Evolutionary conservation across 2,797 vertebrate species (phyloP), one percentile per base, ranked within the genome.

Genomic region (Trachops cirrhosus): DNA sequence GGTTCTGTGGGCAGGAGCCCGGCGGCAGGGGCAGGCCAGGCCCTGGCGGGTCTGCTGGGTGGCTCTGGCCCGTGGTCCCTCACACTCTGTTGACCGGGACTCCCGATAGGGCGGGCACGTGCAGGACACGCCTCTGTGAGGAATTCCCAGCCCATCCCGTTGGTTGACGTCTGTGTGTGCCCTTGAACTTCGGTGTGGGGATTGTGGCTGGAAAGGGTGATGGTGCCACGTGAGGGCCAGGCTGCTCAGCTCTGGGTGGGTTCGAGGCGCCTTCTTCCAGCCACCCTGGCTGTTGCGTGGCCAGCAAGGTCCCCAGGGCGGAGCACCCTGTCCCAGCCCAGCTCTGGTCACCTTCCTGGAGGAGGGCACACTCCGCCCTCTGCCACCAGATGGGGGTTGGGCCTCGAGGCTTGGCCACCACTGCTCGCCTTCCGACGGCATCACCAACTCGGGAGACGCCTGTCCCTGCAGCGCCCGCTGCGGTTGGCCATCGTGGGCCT

Each of bases 401-500:
- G 3, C 14, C 32, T 73, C 5, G 11, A 39, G 16, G n/a, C 32
- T 68, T 44, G 4, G 46, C 74, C 4, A 1, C 14, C 1, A 0
- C 32, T n/a, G 3, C 19, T 39, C n/a, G 62, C 34, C 34, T 62
- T 37, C 37, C 52, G n/a, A 2, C 4, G 0, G 12, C 0, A 9
- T 44, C 4, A 0, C 16, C 0, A 21, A 12, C 22, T 41, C 9
- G 16, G 62, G 37, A 48, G 34, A 2, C 14, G 8, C 1, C 0
- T 12, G 34, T 11, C 14, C 32, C 21, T 29, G 57, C 7, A 19
- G 48, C n/a, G 21, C 46, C 14, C n/a, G 0, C 41, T 1, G 14
- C 18, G 8, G 37, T 9, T 6, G 39, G 5, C n/a, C 24, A 0
- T 73, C 12, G 21, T 24, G 14, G 34, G n/a, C 39, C 84, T 37